Evolutionary conservation across 2,797 vertebrate genomes (phyloP).

Genomic region (Syndactyla subalaris): DNA sequence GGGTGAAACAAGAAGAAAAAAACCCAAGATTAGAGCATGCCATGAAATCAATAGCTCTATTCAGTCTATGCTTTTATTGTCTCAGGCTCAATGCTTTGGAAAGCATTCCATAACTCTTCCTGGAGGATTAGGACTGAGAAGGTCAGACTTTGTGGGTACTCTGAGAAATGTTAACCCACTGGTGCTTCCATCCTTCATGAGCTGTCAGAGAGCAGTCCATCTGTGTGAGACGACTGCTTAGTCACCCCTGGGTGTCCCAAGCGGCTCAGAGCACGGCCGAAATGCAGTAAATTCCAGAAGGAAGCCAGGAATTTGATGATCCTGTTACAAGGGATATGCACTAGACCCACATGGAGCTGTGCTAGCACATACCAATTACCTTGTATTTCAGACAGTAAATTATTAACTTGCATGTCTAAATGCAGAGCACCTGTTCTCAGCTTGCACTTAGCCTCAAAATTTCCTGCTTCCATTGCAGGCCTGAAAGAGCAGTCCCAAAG

Average conservation of each 20-base stretch:
- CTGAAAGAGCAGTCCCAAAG: neutral
- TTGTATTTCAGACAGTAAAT: conserved; percentile 9
- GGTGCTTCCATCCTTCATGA: neutral
- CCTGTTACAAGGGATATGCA: neutral
- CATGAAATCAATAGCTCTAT: neutral
- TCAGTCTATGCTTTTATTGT: neutral
- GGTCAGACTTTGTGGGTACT: neutral
- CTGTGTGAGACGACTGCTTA: neutral
- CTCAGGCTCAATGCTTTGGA: neutral
- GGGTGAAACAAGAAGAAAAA: neutral
- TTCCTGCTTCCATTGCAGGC: neutral
- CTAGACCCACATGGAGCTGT: neutral
- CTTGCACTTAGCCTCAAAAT: neutral
- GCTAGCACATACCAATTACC: conserved; percentile 1
- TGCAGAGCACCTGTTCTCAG: neutral
- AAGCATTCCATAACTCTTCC: neutral
- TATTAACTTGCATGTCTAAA: neutral
- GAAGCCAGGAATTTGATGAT: conserved; percentile 12
- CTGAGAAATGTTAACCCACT: neutral
- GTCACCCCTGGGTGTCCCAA: neutral
- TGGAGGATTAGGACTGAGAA: neutral
- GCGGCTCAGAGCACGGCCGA: neutral
- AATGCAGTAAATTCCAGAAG: neutral
- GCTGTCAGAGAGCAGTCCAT: neutral
- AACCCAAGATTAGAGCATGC: neutral